Conservation (phyloP, 2,797 vertebrate genomes). For the Staurois parvus region DNA sequence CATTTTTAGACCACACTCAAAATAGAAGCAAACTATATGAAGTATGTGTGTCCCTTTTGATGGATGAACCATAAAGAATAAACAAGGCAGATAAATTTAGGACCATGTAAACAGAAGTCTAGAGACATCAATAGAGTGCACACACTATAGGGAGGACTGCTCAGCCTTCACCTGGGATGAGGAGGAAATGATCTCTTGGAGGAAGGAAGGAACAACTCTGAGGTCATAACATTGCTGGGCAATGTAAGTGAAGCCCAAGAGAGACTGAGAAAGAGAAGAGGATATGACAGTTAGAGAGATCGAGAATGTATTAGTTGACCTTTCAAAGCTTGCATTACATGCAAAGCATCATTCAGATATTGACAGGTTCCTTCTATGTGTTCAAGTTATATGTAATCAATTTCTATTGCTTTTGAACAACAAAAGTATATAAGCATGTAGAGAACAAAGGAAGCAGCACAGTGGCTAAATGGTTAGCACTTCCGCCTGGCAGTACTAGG, state of each 20-base stretch:
- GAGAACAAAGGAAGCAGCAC: too few relatives aligned
- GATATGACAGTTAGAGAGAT: constrained; percentile 5
- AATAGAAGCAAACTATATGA: constrained; percentile 33
- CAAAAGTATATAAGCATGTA: too few relatives aligned
- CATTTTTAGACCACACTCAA: constrained; percentile 1
- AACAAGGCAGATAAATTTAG: constrained; percentile 38
- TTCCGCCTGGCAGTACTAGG: too few relatives aligned
- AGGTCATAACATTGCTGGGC: constrained; percentile 48
- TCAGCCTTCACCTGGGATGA: constrained; percentile 49
- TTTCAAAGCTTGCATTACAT: not conserved
- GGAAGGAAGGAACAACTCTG: constrained; percentile 60
- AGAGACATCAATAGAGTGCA: constrained; percentile 27
- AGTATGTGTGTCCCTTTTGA: constrained; percentile 12
- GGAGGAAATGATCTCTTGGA: constrained; percentile 41
- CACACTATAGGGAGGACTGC: not conserved
- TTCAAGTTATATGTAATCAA: not conserved
- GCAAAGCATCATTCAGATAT: not conserved
- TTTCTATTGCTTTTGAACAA: too few relatives aligned
- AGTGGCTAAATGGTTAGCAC: too few relatives aligned
- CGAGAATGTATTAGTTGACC: constrained; percentile 1
- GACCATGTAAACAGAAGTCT: constrained; percentile 37
- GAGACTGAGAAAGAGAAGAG: constrained; percentile 7
- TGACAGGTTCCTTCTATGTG: not conserved
- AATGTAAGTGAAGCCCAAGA: constrained; percentile 30
- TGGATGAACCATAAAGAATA: constrained; percentile 17